Evolutionary conservation across 2,113 vertebrate genomes (phyloP).

Genomic region (Hypocryptadius cinnamomeus): DNA sequence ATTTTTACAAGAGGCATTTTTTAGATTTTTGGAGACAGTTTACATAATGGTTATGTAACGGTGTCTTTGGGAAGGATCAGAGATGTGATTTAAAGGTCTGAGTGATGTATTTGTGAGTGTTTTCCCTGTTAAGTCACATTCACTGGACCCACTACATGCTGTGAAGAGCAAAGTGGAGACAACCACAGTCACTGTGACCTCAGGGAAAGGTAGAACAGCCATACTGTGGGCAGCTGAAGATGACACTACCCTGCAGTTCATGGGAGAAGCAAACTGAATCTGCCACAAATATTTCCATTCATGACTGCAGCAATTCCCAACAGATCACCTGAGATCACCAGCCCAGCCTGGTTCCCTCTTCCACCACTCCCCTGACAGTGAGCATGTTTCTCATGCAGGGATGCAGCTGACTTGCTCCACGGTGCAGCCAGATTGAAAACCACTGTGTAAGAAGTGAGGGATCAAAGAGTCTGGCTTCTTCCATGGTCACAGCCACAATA

Average conservation of each 20-base stretch:
- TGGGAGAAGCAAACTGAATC: not conserved
- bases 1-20: constrained; percentile 25
- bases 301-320: not conserved
- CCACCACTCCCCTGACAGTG: not conserved
- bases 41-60: constrained; percentile 7
- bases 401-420: not conserved
- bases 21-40: not conserved
- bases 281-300: not conserved
- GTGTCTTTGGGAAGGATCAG: not conserved
- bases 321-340: not conserved
- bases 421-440: not conserved
- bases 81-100: not conserved
- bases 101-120: not conserved
- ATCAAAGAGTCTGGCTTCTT: not conserved
- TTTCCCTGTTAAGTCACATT: not conserved
- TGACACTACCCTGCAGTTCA: not conserved
- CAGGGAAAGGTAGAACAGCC: not conserved
- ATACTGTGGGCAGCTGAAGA: not conserved
- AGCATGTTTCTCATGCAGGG: not conserved
- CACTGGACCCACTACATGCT: not conserved
- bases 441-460: not conserved
- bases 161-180: not conserved
- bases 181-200: not conserved
- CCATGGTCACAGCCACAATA: not conserved
- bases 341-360: not conserved